Conservation (phyloP, 1,140 invertebrate species). For the Hermatobates lingyangjiaoensis region DNA sequence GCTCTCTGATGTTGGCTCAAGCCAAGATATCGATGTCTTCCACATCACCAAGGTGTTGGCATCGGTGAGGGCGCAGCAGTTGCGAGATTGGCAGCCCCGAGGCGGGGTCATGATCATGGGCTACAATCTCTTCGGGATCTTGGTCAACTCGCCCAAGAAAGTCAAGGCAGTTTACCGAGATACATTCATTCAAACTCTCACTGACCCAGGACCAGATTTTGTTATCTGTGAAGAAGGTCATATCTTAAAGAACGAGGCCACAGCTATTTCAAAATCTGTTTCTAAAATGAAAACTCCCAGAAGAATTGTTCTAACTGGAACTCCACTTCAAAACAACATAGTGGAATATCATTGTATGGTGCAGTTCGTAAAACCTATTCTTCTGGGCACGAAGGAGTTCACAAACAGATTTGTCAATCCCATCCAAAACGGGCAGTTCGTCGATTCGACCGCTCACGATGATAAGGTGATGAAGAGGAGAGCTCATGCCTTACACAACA, state of each 20-base stretch:
- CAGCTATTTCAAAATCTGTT: conserved; percentile 76
- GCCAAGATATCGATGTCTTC: conserved; percentile 46
- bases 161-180: conserved; percentile 40
- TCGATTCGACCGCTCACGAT: conserved; percentile 78
- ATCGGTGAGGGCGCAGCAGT: conserved; percentile 37
- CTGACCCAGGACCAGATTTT: conserved; percentile 82
- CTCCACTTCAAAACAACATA: conserved; percentile 91
- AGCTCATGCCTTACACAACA: conserved; percentile 73
- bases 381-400: conserved; percentile 82
- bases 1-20: conserved; percentile 41
- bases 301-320: conserved; percentile 79
- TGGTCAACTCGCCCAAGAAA: conserved; percentile 40
- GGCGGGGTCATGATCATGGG: conserved; percentile 92
- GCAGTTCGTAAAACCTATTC: conserved; percentile 86
- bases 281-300: conserved; percentile 81
- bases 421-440: conserved; percentile 86
- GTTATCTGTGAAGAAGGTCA: conserved; percentile 93
- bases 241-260: conserved; percentile 88
- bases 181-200: conserved; percentile 45
- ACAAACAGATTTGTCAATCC: conserved; percentile 90
- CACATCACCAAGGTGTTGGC: conserved; percentile 40
- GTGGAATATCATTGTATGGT: conserved; percentile 96
- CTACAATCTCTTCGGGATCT: conserved; percentile 81
- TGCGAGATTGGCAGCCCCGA: conserved; percentile 57
- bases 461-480: conserved; percentile 74